Base-by-base conservation (phyloP, 92 coral and sea anemone genomes). In the Muricea muricata region DNA sequence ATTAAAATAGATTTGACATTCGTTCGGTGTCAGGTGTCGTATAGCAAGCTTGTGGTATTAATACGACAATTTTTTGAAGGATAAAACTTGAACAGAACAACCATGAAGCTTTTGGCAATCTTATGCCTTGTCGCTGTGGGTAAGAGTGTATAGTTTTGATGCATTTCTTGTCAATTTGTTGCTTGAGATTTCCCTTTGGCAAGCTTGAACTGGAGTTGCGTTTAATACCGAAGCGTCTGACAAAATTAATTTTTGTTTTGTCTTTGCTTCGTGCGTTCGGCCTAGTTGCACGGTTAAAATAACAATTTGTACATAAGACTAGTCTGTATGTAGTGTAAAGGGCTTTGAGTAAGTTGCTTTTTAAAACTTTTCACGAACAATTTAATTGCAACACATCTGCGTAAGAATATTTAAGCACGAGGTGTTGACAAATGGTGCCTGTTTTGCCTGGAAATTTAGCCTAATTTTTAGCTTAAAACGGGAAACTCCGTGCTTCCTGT, bases 71-170 rank as follows among this genome's bases (percentile, higher is more conserved):
- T 37, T 32, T 63, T 63, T 26, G 6, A 32, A 21, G 1, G 7
- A 57, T 21, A 20, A 57, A 57, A 57, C 30, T 21, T 21, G 33
- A 23, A 8, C 28, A 72, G 26, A 74, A 33, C 29, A 47, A 75
- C 42, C 12, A 75, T 75, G 80, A 75, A 75, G 65, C 28, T 75
- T 55, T 47, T 75, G 80, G 45, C 31, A 28, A 4, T 75, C n/a
- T 42, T 26, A 37, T 75, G 80, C 52, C 65, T 75, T 5, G 21
- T 75, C 33, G 80, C 65, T 28, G 65, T 31, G n/a, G 80, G 80
- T 75, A 75, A 47, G 80, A 50, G 70, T 25, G 37, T 8, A 29
- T 63, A 17, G 18, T 52, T 20, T 17, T 10, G 20, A 18, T 52
- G 7, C 12, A 10, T 63, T 63, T 28, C 24, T 23, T 35, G 6